Percentiles rank a stretch among this genome's conserved stretches.
Evolutionary conservation across 2,888 invertebrate species (phyloP).

Genomic region (Scelioninae gen. 2): DNA sequence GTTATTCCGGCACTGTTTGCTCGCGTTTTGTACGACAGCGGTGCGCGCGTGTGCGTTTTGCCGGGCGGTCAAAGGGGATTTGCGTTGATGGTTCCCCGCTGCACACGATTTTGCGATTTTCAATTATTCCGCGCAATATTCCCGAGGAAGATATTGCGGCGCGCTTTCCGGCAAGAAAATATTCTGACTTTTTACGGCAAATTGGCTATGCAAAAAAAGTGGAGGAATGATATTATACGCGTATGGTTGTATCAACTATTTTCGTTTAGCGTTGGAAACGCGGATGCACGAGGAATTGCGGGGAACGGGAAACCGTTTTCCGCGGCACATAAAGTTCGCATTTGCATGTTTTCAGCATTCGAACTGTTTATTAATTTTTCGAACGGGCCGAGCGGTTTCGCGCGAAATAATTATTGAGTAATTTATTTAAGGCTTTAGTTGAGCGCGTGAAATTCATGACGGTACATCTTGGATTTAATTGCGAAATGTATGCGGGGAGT

Average conservation of each 20-base stretch:
- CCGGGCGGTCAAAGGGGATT: slow-evolving; percentile 61
- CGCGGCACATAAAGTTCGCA: too few relatives aligned
- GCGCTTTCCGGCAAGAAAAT: slow-evolving; percentile 44
- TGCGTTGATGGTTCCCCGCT: slow-evolving; percentile 53
- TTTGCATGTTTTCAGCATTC: too few relatives aligned
- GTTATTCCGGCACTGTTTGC: slow-evolving; percentile 57
- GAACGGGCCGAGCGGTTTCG: too few relatives aligned
- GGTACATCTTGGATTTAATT: too few relatives aligned
- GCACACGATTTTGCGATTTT: slow-evolving; percentile 57
- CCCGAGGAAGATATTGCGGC: slow-evolving; percentile 44
- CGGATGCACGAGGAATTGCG: background rate
- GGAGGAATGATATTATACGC: too few relatives aligned
- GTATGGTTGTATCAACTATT: too few relatives aligned
- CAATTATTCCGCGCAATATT: slow-evolving; percentile 57
- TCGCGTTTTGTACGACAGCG: slow-evolving; percentile 56
- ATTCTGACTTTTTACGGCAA: slow-evolving; percentile 43
- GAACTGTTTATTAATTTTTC: too few relatives aligned
- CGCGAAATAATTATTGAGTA: too few relatives aligned
- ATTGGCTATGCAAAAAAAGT: slow-evolving; percentile 7
- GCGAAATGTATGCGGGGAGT: too few relatives aligned
- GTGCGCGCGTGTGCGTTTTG: slow-evolving; percentile 51
- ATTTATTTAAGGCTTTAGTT: too few relatives aligned
- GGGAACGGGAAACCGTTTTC: background rate
- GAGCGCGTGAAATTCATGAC: too few relatives aligned
- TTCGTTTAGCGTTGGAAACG: too few relatives aligned